Conservation (phyloP, 2,113 vertebrate species). For the Hypomesus transpacificus region DNA sequence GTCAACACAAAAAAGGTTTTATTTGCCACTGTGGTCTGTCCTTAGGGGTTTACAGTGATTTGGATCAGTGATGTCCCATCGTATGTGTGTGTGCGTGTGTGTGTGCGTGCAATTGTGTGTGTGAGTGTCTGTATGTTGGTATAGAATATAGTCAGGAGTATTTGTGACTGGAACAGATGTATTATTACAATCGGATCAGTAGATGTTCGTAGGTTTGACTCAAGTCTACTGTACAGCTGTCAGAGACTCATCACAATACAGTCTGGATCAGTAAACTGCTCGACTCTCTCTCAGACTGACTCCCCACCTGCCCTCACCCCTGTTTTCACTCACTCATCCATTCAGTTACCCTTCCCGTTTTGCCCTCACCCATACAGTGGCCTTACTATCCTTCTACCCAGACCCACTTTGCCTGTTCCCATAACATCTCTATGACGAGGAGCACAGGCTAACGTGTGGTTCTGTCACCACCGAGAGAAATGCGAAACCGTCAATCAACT, state of each 20-base stretch:
- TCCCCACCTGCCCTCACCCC: not conserved
- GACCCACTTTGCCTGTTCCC: conserved; percentile 11
- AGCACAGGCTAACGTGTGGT: conserved; percentile 10
- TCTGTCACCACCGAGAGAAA: conserved; percentile 26
- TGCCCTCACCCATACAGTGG: too few species aligned
- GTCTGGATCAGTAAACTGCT: not conserved
- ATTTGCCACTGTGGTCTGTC: too few species aligned
- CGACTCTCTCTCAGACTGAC: conserved; percentile 25
- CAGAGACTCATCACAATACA: not conserved
- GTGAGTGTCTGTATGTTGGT: not conserved
- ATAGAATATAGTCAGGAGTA: too few species aligned
- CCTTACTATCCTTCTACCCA: too few species aligned
- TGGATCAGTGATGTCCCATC: too few species aligned
- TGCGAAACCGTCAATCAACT: conserved; percentile 45
- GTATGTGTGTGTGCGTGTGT: not conserved
- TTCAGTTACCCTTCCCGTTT: not conserved
- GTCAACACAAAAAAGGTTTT: not conserved
- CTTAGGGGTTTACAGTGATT: too few species aligned
- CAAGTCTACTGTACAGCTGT: too few species aligned
- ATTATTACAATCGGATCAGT: too few species aligned
- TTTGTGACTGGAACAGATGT: too few species aligned
- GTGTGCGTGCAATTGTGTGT: not conserved
- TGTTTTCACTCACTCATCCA: not conserved
- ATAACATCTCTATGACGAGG: conserved; percentile 24
- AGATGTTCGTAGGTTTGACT: too few species aligned